phyloP scores from a whole-genome alignment of 2,888 invertebrate genomes.

The Lissocephala sabroskyi region DNA sequence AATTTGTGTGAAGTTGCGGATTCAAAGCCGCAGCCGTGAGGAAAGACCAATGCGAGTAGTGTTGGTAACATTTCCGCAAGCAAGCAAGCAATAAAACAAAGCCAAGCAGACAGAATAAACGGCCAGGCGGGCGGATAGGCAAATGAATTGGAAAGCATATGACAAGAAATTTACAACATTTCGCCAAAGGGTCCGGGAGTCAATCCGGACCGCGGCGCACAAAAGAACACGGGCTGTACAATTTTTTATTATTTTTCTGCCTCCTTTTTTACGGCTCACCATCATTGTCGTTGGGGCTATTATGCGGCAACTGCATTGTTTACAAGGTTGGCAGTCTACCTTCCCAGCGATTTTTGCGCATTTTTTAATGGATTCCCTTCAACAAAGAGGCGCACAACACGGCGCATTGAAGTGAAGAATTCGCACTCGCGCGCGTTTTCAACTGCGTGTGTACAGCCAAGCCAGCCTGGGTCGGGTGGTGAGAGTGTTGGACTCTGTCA shows the following conservation, averaged over 20 bases:
- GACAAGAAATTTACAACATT: constrained; percentile 15
- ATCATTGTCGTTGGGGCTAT: no score
- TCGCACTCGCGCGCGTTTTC: constrained; percentile 59
- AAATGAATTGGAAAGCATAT: constrained; percentile 18
- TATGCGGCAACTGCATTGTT: constrained; percentile 56
- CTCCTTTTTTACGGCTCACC: constrained; percentile 12
- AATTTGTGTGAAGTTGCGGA: constrained; percentile 12
- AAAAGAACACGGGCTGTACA: not conserved
- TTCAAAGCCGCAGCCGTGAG: constrained; percentile 37
- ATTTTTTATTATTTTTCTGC: constrained; percentile 7
- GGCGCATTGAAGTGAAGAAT: constrained; percentile 66
- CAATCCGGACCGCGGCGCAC: not conserved
- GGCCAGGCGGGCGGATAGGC: constrained; percentile 8
- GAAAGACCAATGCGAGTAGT: not conserved
- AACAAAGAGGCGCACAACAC: constrained; percentile 29
- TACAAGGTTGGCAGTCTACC: constrained; percentile 21
- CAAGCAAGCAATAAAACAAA: constrained; percentile 21
- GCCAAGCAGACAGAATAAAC: constrained; percentile 12
- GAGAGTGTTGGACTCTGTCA: no score
- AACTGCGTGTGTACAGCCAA: no score
- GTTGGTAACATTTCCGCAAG: constrained; percentile 15
- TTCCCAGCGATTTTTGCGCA: constrained; percentile 39
- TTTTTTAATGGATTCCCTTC: constrained; percentile 60
- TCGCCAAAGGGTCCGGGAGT: constrained; percentile 7
- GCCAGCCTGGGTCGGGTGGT: no score